Base-by-base conservation (phyloP, 2,888 invertebrate genomes). In the Achlya flavicornis region DNA sequence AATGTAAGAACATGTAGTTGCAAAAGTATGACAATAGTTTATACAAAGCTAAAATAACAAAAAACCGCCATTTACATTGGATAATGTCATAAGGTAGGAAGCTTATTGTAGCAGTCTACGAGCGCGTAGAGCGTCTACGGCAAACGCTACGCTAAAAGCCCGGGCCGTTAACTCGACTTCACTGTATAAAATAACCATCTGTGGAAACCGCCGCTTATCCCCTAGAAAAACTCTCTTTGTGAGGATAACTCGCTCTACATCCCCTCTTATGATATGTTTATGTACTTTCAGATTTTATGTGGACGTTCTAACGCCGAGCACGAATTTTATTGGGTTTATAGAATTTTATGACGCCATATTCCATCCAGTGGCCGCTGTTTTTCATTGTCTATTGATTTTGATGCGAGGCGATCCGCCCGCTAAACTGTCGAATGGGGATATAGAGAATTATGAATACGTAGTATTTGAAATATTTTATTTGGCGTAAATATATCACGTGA, bases 111-210 rank as follows among this genome's bases (percentile, higher is more conserved):
- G 48, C 60, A 64, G 67, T 60, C 73, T 74, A 72, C 76, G 66
- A 70, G 69, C 66, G 48, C 67, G 73, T 73, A 77, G 77, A 72
- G 67, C 72, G 71, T 72, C 79, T 78, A 83, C 83, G 75, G 65
- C 71, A 71, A 74, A 74, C 66, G 75, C 78, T 71, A 69, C 74
- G 72, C 75, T 81, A 78, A 85, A 85, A 80, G 81, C 84, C 84
- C 83, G 71, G 77, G 77, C 89, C 86, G 91, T 92, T 92, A 92
- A 89, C 86, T 88, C 81, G 77, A 79, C 86, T 87, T 79, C 80
- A 83, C 92, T 92, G 93, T 91, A 93, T 93, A 93, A 93, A 92
- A 93, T 93, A 92, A 89, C 93, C 93, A 93, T 93, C 92, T 90
- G 87, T 75, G 87, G 79, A 87, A 90, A 91, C 87, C 88, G 81